Conservation (phyloP, 2,113 vertebrate genomes). For the Mastomys coucha region DNA sequence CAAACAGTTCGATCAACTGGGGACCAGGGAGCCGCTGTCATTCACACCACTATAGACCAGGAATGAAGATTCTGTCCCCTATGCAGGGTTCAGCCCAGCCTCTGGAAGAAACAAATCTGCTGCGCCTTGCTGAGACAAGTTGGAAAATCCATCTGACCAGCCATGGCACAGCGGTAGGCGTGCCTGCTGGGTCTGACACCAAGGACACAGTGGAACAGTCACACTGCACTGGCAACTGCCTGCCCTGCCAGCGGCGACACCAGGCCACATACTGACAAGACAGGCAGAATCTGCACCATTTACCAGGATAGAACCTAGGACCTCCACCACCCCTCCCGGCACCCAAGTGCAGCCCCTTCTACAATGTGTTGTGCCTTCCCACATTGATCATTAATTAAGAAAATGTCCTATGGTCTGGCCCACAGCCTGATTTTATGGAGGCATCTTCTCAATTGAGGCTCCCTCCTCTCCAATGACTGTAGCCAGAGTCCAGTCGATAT, state of each 20-base stretch:
- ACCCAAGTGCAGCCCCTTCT: not conserved
- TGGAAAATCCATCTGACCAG: not conserved
- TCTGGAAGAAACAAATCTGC: not conserved
- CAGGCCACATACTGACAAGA: not conserved
- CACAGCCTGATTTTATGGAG: not conserved
- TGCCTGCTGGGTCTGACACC: too few species aligned
- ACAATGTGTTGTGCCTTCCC: not conserved
- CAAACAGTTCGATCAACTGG: not conserved
- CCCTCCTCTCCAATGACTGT: not conserved
- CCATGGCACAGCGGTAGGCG: too few species aligned
- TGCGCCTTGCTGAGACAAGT: not conserved
- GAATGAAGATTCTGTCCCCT: not conserved
- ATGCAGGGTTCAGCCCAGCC: too few species aligned
- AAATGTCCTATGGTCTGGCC: not conserved
- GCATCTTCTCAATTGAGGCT: not conserved
- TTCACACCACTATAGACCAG: not conserved
- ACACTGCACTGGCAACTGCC: not conserved
- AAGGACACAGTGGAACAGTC: not conserved
- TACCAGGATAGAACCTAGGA: not conserved
- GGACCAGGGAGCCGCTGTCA: not conserved
- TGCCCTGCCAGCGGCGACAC: not conserved
- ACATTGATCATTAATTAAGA: not conserved
- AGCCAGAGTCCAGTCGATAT: not conserved
- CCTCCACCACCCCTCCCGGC: too few species aligned
- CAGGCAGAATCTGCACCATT: not conserved